Evolutionary conservation across 1,140 invertebrate species (phyloP).

Genomic region (Drosophila persimilis): DNA sequence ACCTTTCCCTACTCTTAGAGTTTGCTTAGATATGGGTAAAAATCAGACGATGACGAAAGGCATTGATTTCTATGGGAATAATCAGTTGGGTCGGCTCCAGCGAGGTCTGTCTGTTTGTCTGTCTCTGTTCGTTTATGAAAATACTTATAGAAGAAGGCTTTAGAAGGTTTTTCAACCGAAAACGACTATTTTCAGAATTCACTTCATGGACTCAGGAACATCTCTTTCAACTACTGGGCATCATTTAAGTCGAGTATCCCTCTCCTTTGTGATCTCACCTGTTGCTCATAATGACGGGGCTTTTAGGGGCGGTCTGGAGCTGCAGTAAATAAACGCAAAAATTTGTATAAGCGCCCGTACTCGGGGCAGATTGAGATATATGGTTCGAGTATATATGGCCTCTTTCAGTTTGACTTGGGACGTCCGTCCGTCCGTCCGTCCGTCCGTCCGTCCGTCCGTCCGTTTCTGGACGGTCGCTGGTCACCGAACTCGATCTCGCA

Average conservation of each 20-base stretch:
- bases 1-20: neutral
- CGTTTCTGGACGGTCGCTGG: slow-evolving; percentile 26
- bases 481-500: slow-evolving; percentile 67
- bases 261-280: neutral
- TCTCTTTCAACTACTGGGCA: slow-evolving; percentile 6
- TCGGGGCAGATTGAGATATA: slow-evolving; percentile 50
- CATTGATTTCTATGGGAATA: too few species aligned
- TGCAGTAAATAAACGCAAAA: slow-evolving; percentile 30
- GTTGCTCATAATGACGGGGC: neutral
- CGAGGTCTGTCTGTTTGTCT: too few species aligned
- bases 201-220: too few species aligned
- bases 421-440: too few species aligned
- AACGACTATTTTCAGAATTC: too few species aligned
- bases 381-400: slow-evolving; percentile 12
- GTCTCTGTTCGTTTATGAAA: too few species aligned
- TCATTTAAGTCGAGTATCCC: slow-evolving; percentile 4
- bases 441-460: too few species aligned
- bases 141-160: too few species aligned
- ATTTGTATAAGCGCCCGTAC: slow-evolving; percentile 36
- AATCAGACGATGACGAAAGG: too few species aligned
- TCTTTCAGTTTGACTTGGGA: slow-evolving; percentile 18
- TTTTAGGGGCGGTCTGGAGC: slow-evolving; percentile 19
- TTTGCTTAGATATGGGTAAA: neutral
- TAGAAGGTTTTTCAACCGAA: too few species aligned
- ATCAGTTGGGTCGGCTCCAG: too few species aligned